Evolutionary conservation across 30 jellyfish, hydroid and myxozoan genomes (phyloP).

Genomic region (Aurelia coerulea): DNA sequence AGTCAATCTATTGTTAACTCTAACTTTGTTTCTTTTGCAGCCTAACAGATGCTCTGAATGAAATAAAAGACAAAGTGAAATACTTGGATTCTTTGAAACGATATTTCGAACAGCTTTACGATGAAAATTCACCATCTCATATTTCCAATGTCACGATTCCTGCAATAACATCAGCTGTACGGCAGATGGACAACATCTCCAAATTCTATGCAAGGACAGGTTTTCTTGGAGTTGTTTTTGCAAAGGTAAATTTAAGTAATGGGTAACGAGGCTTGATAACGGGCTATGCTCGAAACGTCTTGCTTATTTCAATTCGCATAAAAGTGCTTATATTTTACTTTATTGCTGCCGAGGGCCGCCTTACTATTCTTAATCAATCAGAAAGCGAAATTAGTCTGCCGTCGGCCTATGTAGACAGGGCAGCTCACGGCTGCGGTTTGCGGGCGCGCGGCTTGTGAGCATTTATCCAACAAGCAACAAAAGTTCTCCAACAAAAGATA

Average conservation of each 20-base stretch:
- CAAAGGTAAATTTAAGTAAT: slow-evolving; percentile 50
- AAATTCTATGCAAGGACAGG: slow-evolving; percentile 86
- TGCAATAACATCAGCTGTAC: slow-evolving; percentile 51
- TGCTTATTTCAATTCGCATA: too few relatives aligned
- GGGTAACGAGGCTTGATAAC: too few relatives aligned
- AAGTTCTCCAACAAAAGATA: too few relatives aligned
- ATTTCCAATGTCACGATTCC: slow-evolving; percentile 64
- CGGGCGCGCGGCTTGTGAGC: too few relatives aligned
- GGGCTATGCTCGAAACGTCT: too few relatives aligned
- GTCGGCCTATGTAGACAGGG: too few relatives aligned
- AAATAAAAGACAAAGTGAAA: slow-evolving; percentile 84
- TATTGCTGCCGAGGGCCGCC: too few relatives aligned
- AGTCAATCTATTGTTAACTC: background rate
- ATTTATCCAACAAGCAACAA: too few relatives aligned
- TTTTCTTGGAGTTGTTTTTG: slow-evolving; percentile 74
- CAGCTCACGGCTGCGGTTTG: too few relatives aligned
- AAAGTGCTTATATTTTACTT: too few relatives aligned
- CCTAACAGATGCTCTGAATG: slow-evolving; percentile 88
- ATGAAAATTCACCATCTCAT: slow-evolving; percentile 36
- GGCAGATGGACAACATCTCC: slow-evolving; percentile 81
- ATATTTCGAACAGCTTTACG: slow-evolving; percentile 76
- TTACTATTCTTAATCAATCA: too few relatives aligned
- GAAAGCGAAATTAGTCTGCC: too few relatives aligned
- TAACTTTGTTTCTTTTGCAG: slow-evolving; percentile 50
- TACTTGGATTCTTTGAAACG: slow-evolving; percentile 73